Evolutionary conservation across 92 coral and sea anemone genomes (phyloP), one percentile per base, ranked within the genome.

Genomic region (Zoanthus gigantus): DNA sequence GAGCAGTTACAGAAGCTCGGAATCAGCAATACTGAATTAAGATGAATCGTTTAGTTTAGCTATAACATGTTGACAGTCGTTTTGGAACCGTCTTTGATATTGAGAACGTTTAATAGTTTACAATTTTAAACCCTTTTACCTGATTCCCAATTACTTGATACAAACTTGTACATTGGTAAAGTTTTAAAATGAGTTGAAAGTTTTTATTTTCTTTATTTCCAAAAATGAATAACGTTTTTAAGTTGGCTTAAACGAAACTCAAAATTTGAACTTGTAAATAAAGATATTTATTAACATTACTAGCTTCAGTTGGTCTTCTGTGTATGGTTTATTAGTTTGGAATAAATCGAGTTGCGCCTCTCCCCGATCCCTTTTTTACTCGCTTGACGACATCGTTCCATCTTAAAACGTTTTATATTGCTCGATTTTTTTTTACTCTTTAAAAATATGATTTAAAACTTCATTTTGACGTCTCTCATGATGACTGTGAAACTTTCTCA

Each of bases 1-100:
- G 97, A 93, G 31, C 91, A 91, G 85, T 88, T 97, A 81, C 79
- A 95, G 58, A 97, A 92, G 54, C 90, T 97, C 63, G 99, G 97
- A 9, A 92, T 97, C 50, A 94, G 94, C 48, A 90, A 95, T 84
- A 63, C 92, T 15, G 99, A 97, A 29, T 90, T 97, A 76, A 94
- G 99, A 90, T 94, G 84, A 87, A 15, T 11, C 30, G n/a, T 23
- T 4, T 17, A 50, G 15, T 65, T 37, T 61, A 66, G 78, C 42
- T 52, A 56, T 23, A 50, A 50, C 74, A 63, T 44, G 58, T 71
- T 14, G 76, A 74, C 88, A 69, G 77, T 11, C 57, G 57, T 83
- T 67, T 69, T 60, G 1, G 42, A 56, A 69, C 47, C 68, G 74
- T 30, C 67, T 79, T 82, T 32, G 65, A 7, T 31, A 7, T 45